phyloP scores from a whole-genome alignment of 2,797 vertebrate genomes.

The Lacerta bilineata region DNA sequence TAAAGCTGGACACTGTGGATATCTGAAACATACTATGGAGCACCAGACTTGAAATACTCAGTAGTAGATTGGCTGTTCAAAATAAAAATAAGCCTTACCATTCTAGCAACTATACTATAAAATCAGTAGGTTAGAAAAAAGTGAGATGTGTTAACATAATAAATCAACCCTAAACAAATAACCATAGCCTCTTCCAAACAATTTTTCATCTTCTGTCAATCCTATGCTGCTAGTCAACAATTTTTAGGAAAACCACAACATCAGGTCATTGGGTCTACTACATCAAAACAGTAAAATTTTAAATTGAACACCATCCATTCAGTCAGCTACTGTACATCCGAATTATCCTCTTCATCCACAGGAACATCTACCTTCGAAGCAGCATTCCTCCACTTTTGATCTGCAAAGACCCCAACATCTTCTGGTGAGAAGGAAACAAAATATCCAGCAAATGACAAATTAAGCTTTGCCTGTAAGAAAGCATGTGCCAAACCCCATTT shows the following conservation, averaged over 20 bases:
- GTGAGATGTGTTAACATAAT: conserved; percentile 54
- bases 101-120: not conserved
- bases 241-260: conserved; percentile 72
- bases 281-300: conserved; percentile 75
- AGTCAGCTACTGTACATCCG: conserved; percentile 82
- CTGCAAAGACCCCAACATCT: conserved; percentile 84
- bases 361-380: conserved; percentile 82
- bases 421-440: conserved; percentile 85
- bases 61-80: conserved; percentile 69
- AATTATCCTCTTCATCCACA: conserved; percentile 87
- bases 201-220: conserved; percentile 69
- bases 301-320: conserved; percentile 81
- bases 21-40: conserved; percentile 61
- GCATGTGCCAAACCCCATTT: conserved; percentile 77
- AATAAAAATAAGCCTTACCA: conserved; percentile 62
- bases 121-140: conserved; percentile 60
- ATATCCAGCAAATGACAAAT: conserved; percentile 80
- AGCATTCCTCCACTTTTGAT: conserved; percentile 83
- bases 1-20: conserved; percentile 38
- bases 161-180: conserved; percentile 57
- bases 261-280: conserved; percentile 73
- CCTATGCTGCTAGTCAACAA: conserved; percentile 70
- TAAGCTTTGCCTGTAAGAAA: conserved; percentile 79
- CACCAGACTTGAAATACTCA: conserved; percentile 61
- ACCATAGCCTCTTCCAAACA: conserved; percentile 57